These are phyloP conservation scores for Platycercus adscitus DNA, from an alignment of 2,113 vertebrate species.

Conservation along the genomic window DNA sequence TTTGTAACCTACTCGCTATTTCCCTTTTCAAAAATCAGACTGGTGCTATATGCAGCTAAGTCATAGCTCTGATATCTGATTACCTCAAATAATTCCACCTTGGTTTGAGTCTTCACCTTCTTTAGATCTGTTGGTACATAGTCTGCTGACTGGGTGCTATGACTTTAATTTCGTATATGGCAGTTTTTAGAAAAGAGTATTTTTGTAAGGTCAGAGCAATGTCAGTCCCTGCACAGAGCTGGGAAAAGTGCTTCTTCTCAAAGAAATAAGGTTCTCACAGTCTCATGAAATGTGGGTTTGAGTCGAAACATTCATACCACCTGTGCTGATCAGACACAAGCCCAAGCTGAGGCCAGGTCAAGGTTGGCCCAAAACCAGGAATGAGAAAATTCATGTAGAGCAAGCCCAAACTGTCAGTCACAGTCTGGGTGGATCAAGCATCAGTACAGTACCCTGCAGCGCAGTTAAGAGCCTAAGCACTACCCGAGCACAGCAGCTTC, in stretches of 20 bases:
- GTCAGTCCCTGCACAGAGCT: not conserved
- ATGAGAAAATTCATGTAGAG: not conserved
- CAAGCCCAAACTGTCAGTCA: not conserved
- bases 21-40: not conserved
- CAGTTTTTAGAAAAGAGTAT: not conserved
- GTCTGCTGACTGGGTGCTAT: not conserved
- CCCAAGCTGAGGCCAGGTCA: not conserved
- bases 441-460: not conserved
- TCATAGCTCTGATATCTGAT: not conserved
- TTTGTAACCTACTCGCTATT: not conserved
- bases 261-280: not conserved
- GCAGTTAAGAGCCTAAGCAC: not conserved
- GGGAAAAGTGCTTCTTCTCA: not conserved
- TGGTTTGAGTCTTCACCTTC: not conserved
- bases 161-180: not conserved
- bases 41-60: not conserved
- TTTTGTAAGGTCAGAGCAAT: not conserved
- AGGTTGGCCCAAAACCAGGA: not conserved
- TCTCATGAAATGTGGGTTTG: not conserved
- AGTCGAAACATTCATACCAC: not conserved
- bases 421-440: not conserved
- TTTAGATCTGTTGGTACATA: not conserved
- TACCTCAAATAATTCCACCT: not conserved
- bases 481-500: not conserved
- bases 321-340: accelerated